phyloP scores from a whole-genome alignment of 2,888 invertebrate genomes.

The Chorisops tibialis region DNA sequence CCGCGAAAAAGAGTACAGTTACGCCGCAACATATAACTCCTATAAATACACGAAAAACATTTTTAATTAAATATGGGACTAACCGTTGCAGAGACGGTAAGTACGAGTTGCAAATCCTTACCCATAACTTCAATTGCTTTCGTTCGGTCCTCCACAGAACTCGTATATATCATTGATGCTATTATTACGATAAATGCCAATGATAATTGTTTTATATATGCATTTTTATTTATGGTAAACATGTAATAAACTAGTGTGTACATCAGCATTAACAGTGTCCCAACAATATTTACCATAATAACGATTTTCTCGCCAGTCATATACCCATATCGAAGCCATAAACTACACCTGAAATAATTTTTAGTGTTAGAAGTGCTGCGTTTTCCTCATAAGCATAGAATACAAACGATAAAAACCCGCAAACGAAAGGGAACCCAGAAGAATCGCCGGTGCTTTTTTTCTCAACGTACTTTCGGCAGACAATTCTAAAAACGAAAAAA shows the following conservation, averaged over 20 bases:
- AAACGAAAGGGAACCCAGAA: constrained; percentile 73
- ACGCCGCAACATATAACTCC: constrained; percentile 66
- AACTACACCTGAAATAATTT: constrained; percentile 60
- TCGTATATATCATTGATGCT: constrained; percentile 59
- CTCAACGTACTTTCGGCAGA: constrained; percentile 70
- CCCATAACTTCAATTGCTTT: constrained; percentile 63
- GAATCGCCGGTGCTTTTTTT: constrained; percentile 74
- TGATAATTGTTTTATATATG: constrained; percentile 62
- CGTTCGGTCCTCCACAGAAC: constrained; percentile 55
- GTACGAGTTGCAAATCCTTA: constrained; percentile 39
- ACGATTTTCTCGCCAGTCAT: constrained; percentile 69
- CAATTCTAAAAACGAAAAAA: constrained; percentile 58
- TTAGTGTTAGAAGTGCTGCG: too few species aligned
- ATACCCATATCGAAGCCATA: constrained; percentile 80
- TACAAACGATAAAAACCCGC: constrained; percentile 72
- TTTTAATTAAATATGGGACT: not conserved
- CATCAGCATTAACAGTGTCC: constrained; percentile 64
- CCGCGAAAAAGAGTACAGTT: constrained; percentile 76
- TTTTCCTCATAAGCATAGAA: not conserved
- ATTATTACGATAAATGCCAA: constrained; percentile 56
- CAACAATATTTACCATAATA: constrained; percentile 72
- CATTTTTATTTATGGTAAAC: constrained; percentile 68
- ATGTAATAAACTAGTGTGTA: constrained; percentile 70
- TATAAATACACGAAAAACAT: constrained; percentile 43
- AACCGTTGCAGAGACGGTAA: not conserved